Percentiles rank a stretch among this genome's conserved stretches.
These are phyloP conservation scores for Nothobranchius kuhntae DNA, from an alignment of 2,113 vertebrate genomes.

Conservation along the genomic window DNA sequence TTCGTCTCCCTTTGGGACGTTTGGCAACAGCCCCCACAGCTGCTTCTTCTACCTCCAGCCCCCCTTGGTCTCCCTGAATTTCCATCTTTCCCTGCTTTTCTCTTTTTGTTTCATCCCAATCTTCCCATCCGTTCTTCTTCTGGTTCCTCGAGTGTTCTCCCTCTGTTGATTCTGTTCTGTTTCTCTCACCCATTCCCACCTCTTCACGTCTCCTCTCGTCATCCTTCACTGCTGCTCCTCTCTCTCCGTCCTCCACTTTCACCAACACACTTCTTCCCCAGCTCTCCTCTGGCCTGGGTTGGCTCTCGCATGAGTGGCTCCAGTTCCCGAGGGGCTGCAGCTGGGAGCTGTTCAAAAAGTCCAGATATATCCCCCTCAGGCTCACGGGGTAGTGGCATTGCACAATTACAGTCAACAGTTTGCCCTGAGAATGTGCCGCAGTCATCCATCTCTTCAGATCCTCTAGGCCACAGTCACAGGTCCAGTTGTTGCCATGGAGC, in stretches of 20 bases:
- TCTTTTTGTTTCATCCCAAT: constrained; percentile 33
- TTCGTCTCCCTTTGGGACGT: constrained; percentile 48
- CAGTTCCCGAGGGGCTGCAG: constrained; percentile 71
- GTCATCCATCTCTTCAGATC: constrained; percentile 89
- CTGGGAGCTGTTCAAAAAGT: constrained; percentile 86
- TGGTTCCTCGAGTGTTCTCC: background rate
- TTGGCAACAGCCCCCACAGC: constrained; percentile 41
- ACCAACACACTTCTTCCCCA: constrained; percentile 42
- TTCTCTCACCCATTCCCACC: background rate
- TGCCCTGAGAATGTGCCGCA: constrained; percentile 84
- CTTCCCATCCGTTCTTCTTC: background rate
- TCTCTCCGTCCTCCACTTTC: constrained; percentile 27
- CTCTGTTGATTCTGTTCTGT: constrained; percentile 6
- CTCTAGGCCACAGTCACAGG: constrained; percentile 88
- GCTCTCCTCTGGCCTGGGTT: constrained; percentile 53
- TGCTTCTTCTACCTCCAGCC: constrained; percentile 23
- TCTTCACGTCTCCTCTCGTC: constrained; percentile 18
- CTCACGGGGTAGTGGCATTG: constrained; percentile 84
- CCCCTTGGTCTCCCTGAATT: constrained; percentile 68
- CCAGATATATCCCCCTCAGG: constrained; percentile 88
- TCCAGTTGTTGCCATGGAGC: constrained; percentile 93
- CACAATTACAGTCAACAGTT: constrained; percentile 87
- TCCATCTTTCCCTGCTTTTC: constrained; percentile 26
- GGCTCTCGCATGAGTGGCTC: constrained; percentile 59
- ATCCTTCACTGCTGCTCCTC: constrained; percentile 3